Conservation (phyloP, 2,888 invertebrate genomes). For the Biston betularia region DNA sequence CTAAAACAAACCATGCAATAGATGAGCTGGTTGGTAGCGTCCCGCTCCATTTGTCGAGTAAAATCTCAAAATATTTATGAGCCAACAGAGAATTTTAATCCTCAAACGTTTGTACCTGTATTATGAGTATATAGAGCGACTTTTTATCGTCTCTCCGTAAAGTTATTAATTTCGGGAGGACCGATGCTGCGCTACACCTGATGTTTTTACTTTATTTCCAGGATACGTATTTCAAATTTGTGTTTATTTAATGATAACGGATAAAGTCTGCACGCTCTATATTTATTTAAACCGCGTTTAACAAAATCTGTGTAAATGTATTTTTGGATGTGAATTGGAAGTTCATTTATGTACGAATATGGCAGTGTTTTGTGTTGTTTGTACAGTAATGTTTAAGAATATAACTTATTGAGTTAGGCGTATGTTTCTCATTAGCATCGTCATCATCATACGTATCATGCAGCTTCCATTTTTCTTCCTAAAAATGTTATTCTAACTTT, state of each 20-base stretch:
- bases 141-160: conserved; percentile 21
- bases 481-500: neutral
- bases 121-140: neutral
- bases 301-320: no score
- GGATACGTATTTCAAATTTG: neutral
- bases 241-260: no score
- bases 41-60: conserved; percentile 8
- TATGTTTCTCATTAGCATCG: no score
- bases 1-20: neutral
- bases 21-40: conserved; percentile 3
- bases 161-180: conserved; percentile 24
- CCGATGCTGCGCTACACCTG: conserved; percentile 21
- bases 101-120: conserved; percentile 14
- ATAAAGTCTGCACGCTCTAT: no score
- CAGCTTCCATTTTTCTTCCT: no score
- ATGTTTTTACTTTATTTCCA: conserved; percentile 5
- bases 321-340: no score
- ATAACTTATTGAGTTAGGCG: no score
- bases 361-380: no score
- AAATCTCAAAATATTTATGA: conserved; percentile 24
- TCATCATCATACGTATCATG: no score
- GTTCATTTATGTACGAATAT: no score
- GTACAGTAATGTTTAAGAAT: no score
- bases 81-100: conserved; percentile 21
- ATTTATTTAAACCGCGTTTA: no score